phyloP scores from a whole-genome alignment of 2,113 vertebrate species.

The Pteruthius melanotis region DNA sequence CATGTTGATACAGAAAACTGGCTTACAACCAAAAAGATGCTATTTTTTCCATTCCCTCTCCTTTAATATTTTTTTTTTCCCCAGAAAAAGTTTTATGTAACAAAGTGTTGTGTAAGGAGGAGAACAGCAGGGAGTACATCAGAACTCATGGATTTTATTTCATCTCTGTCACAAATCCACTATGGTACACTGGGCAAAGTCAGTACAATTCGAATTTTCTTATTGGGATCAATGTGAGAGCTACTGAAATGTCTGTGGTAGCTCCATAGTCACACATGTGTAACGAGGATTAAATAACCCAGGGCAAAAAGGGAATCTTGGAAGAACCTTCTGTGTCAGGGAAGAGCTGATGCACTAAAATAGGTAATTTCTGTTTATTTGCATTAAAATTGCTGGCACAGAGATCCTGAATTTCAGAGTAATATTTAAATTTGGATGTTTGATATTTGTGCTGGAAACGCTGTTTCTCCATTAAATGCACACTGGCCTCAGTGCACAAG shows the following conservation, averaged over 20 bases:
- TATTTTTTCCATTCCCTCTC: not conserved
- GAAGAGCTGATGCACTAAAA: not conserved
- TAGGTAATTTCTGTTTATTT: not conserved
- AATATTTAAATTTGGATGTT: not conserved
- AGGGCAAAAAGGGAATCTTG: not conserved
- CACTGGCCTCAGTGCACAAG: not conserved
- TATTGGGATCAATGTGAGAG: not conserved
- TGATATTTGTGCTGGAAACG: not conserved
- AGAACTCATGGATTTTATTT: conserved; percentile 9
- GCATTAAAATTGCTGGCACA: not conserved
- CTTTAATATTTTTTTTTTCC: not conserved
- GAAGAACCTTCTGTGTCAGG: not conserved
- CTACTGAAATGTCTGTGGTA: not conserved
- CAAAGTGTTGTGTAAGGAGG: conserved; percentile 18
- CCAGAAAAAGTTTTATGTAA: conserved; percentile 29
- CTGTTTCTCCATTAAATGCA: not conserved
- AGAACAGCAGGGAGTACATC: conserved; percentile 28
- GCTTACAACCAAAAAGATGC: conserved; percentile 23
- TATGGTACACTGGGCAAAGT: not conserved
- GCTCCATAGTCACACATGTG: not conserved
- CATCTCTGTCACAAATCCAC: not conserved
- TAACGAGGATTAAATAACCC: not conserved
- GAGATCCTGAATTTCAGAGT: not conserved
- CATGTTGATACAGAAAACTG: conserved; percentile 40
- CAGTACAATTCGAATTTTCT: not conserved